These are phyloP conservation scores for Scortum barcoo DNA, from an alignment of 2,113 vertebrate species.

Conservation along the genomic window DNA sequence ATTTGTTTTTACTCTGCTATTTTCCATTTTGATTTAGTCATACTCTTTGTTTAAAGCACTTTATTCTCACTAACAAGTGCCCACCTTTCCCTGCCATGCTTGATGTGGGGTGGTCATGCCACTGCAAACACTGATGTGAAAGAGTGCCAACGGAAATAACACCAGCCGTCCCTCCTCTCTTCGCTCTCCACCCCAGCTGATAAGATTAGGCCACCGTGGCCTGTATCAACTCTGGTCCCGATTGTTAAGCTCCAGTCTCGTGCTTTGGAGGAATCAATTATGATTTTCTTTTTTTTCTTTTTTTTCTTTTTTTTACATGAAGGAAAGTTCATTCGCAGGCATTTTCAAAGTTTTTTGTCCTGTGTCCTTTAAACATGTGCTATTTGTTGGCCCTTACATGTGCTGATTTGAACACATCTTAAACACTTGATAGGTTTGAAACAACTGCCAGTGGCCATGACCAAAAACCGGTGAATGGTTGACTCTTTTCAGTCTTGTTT, in stretches of 20 bases:
- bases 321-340: background rate
- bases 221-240: slow-evolving; percentile 46
- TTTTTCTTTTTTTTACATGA: background rate
- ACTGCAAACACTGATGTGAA: slow-evolving; percentile 61
- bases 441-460: background rate
- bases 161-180: slow-evolving; percentile 42
- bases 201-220: slow-evolving; percentile 62
- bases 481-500: background rate
- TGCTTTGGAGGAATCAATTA: background rate
- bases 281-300: background rate
- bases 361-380: background rate
- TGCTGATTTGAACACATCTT: background rate
- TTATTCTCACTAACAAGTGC: slow-evolving; percentile 64
- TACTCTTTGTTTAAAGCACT: slow-evolving; percentile 49
- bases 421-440: slow-evolving; percentile 5
- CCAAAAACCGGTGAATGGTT: background rate
- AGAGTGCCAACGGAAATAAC: slow-evolving; percentile 78
- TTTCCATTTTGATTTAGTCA: slow-evolving; percentile 28
- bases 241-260: slow-evolving; percentile 42
- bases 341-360: background rate
- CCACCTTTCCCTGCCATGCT: slow-evolving; percentile 26
- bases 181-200: slow-evolving; percentile 56
- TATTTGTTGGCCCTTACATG: background rate
- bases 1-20: background rate
- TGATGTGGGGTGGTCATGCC: slow-evolving; percentile 56